phyloP scores from a whole-genome alignment of 2,888 invertebrate species.

The Ornithoptera alexandrae region DNA sequence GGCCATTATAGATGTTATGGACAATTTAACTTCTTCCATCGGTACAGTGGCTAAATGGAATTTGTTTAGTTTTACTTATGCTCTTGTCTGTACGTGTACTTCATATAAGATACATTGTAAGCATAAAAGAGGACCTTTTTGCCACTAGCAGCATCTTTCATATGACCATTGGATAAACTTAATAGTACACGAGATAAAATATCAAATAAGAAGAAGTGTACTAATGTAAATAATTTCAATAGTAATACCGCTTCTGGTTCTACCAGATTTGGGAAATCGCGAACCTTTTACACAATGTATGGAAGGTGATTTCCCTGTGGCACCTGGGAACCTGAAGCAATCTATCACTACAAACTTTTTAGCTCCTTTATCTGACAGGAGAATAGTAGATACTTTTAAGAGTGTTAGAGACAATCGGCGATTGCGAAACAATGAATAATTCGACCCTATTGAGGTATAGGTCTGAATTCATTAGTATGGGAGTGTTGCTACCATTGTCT shows the following conservation, averaged over 20 bases:
- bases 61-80: no score
- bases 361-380: slow-evolving; percentile 25
- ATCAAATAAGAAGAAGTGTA: no score
- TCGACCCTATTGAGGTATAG: slow-evolving; percentile 26
- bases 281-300: neutral
- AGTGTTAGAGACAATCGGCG: slow-evolving; percentile 27
- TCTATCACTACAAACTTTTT: slow-evolving; percentile 26
- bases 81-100: no score
- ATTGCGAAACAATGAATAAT: slow-evolving; percentile 28
- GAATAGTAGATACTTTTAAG: slow-evolving; percentile 25
- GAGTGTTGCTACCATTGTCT: slow-evolving; percentile 26
- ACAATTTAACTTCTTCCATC: neutral
- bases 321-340: slow-evolving; percentile 10
- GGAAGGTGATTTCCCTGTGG: neutral
- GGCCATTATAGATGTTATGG: neutral
- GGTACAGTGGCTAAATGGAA: no score
- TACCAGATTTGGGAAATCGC: no score
- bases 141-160: no score
- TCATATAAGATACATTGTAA: no score
- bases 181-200: no score
- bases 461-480: slow-evolving; percentile 29
- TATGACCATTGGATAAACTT: no score
- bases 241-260: no score
- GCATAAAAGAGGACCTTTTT: no score
- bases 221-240: no score